Conservation (phyloP, 2,888 invertebrate genomes). For the Hemaris fuciformis region DNA sequence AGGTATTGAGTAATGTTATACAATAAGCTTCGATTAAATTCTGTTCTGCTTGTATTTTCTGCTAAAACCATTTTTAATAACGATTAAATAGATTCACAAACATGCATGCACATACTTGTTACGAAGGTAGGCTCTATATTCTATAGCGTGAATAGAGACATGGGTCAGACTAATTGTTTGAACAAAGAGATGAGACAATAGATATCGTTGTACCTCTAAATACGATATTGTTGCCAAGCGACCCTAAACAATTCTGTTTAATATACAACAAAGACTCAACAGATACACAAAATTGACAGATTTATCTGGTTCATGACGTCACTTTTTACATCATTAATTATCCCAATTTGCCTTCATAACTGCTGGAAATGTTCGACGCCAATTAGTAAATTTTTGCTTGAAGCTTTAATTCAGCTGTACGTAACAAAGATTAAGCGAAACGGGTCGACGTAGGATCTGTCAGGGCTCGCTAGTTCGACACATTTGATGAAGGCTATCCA, state of each 20-base stretch:
- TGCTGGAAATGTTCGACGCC: neutral
- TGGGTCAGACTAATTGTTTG: too few species aligned
- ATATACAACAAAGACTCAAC: neutral
- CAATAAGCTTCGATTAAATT: too few species aligned
- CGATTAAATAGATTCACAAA: too few species aligned
- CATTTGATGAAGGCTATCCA: slow-evolving; percentile 44
- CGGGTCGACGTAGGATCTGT: slow-evolving; percentile 20
- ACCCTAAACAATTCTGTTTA: neutral
- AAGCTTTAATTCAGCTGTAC: neutral
- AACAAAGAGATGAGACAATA: too few species aligned
- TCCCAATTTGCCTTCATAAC: neutral
- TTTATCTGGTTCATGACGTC: neutral
- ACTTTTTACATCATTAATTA: neutral
- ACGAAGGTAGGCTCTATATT: too few species aligned
- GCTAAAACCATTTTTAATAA: too few species aligned
- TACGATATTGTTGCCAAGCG: neutral
- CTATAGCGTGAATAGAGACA: too few species aligned
- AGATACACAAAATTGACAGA: neutral
- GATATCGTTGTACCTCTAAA: too few species aligned
- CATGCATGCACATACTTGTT: too few species aligned
- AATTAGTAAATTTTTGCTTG: slow-evolving; percentile 8
- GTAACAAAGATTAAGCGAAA: slow-evolving; percentile 5
- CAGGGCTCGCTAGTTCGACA: slow-evolving; percentile 20
- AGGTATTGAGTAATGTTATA: too few species aligned
- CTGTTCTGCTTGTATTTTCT: too few species aligned